phyloP scores from a whole-genome alignment of 2,113 vertebrate species.

The Blennius ocellaris region DNA sequence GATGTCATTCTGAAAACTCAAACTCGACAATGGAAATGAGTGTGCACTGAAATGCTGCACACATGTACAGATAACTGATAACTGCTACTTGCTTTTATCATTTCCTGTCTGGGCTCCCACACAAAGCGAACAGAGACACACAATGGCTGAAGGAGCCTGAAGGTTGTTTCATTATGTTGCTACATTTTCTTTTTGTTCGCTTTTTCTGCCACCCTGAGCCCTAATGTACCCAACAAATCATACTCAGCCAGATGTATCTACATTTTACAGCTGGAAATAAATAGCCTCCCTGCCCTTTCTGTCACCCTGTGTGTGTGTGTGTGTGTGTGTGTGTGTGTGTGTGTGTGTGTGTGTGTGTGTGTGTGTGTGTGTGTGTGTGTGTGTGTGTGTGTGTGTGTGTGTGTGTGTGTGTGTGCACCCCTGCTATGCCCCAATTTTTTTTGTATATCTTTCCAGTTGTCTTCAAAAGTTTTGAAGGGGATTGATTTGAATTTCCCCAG shows the following conservation, averaged over 20 bases:
- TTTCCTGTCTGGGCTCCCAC: neutral
- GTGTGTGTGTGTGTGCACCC: neutral
- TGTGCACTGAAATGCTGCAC: neutral
- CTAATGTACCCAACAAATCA: neutral
- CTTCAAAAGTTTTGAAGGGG: too few relatives aligned
- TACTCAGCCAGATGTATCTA: neutral
- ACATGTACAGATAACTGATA: neutral
- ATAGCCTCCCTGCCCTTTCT: neutral
- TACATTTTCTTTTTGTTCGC: neutral
- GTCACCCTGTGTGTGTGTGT: neutral
- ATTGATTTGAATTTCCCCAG: neutral
- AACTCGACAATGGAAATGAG: slow-evolving; percentile 5
- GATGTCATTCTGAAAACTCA: neutral
- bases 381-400: neutral
- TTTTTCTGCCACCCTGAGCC: neutral
- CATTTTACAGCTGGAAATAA: neutral
- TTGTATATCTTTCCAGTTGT: neutral
- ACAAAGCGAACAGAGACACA: slow-evolving; percentile 2
- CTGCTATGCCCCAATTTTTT: neutral
- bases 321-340: too few relatives aligned
- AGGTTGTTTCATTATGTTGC: slow-evolving; percentile 24
- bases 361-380: neutral
- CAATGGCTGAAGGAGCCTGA: neutral
- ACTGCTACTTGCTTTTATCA: neutral
- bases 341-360: too few relatives aligned